Evolutionary conservation across 2,797 vertebrate genomes (phyloP).

Genomic region (Huso huso): DNA sequence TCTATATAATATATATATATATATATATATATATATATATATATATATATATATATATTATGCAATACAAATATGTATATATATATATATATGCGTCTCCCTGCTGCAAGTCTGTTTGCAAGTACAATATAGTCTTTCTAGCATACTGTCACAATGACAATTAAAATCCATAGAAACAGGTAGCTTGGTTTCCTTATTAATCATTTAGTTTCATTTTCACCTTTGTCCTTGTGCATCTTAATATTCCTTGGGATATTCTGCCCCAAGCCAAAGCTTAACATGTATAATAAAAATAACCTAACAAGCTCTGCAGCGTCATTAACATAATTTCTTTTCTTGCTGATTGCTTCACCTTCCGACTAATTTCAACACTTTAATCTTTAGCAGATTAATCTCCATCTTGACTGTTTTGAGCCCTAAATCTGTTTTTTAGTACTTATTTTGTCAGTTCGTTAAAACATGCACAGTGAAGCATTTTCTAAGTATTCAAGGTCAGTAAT

Average conservation of each 20-base stretch:
- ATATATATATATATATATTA: too few species aligned
- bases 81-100: too few species aligned
- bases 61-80: too few species aligned
- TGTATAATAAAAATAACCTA: constrained; percentile 72
- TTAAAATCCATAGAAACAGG: too few species aligned
- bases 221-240: constrained; percentile 27
- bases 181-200: constrained; percentile 15
- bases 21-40: too few species aligned
- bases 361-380: constrained; percentile 56
- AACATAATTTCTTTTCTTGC: constrained; percentile 60
- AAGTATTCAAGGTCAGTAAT: constrained; percentile 23
- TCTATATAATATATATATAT: too few species aligned
- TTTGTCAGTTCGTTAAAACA: constrained; percentile 25
- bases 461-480: constrained; percentile 12
- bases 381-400: constrained; percentile 37
- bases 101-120: too few species aligned
- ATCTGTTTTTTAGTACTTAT: constrained; percentile 32
- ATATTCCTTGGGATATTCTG: constrained; percentile 43
- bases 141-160: too few species aligned
- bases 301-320: constrained; percentile 64
- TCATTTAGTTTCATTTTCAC: constrained; percentile 43
- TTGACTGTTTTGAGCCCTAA: constrained; percentile 31
- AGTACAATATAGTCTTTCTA: too few species aligned
- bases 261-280: constrained; percentile 63
- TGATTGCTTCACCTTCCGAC: constrained; percentile 69